Percentiles rank a stretch among this genome's conserved stretches.
Evolutionary conservation across 2,797 vertebrate genomes (phyloP).

Genomic region (Hoplostethus atlanticus): DNA sequence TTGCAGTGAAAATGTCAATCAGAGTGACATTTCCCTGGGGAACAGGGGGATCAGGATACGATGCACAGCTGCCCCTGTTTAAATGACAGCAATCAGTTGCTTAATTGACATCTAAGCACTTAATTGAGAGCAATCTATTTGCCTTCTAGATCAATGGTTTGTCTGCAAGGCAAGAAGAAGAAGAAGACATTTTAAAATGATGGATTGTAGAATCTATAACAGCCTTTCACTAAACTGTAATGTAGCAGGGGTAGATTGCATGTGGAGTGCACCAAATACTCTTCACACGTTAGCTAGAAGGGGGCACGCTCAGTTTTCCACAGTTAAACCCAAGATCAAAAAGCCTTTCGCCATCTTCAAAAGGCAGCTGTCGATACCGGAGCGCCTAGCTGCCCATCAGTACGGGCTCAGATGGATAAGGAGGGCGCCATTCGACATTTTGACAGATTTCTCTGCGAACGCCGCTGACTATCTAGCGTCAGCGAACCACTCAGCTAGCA

Average conservation of each 20-base stretch:
- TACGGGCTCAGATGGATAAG: constrained; percentile 7
- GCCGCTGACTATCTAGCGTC: constrained; percentile 27
- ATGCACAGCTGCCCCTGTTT: neutral
- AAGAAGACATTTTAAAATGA: too few relatives aligned
- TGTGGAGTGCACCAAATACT: neutral
- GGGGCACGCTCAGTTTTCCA: constrained; percentile 3
- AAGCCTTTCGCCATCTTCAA: constrained; percentile 23
- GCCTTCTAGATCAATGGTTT: too few relatives aligned
- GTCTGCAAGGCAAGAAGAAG: too few relatives aligned
- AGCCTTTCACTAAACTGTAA: neutral
- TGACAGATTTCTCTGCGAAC: constrained; percentile 29
- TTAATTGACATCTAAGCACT: neutral
- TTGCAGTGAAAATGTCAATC: neutral
- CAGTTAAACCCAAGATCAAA: constrained; percentile 20
- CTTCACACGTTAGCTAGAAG: neutral
- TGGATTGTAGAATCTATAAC: neutral
- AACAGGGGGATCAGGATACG: neutral
- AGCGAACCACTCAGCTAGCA: constrained; percentile 19
- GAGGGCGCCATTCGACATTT: constrained; percentile 9
- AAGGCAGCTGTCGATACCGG: constrained; percentile 29
- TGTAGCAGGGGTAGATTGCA: neutral
- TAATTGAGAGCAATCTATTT: neutral
- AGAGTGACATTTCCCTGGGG: neutral
- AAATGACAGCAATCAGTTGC: too few relatives aligned
- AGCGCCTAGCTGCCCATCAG: constrained; percentile 24